A percentile compares a stretch with the other conserved stretches of the same genome.
phyloP scores from a whole-genome alignment of 1,140 invertebrate species.

The Drosophila athabasca region DNA sequence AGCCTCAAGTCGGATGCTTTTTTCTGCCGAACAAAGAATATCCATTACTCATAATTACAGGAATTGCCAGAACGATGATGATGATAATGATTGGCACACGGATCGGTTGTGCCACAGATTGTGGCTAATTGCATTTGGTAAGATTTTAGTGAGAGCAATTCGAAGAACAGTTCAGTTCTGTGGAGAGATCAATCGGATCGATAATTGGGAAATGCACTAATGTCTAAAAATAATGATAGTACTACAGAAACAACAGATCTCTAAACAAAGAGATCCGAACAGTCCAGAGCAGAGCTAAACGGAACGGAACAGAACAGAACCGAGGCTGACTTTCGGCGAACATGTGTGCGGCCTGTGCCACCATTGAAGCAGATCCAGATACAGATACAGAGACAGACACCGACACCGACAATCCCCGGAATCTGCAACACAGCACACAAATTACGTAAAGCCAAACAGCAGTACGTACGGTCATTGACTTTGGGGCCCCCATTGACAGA shows the following conservation, averaged over 20 bases:
- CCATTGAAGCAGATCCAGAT: conserved; percentile 17
- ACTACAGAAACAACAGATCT: too few relatives aligned
- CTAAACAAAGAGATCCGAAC: too few relatives aligned
- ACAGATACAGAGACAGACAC: conserved; percentile 10
- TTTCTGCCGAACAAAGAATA: conserved; percentile 19
- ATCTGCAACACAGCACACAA: conserved; percentile 16
- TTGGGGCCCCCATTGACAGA: conserved; percentile 14
- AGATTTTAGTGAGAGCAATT: conserved; percentile 14
- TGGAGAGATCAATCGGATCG: conserved; percentile 24
- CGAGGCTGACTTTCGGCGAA: conserved; percentile 17
- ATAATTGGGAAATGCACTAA: conserved; percentile 28
- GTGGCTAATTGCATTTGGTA: conserved; percentile 40
- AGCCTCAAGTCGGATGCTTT: conserved; percentile 4
- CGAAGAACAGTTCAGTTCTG: conserved; percentile 19
- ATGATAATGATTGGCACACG: conserved; percentile 43
- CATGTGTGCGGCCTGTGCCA: conserved; percentile 18
- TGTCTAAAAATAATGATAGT: conserved; percentile 36
- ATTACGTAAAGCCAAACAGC: conserved; percentile 21
- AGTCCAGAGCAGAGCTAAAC: too few relatives aligned
- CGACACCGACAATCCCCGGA: conserved; percentile 20
- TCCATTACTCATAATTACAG: conserved; percentile 55
- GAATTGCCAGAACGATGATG: conserved; percentile 19
- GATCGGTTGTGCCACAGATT: conserved; percentile 41
- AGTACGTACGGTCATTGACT: conserved; percentile 42
- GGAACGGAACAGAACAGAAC: conserved; percentile 18